Percentiles rank a stretch among this genome's conserved stretches.
Evolutionary conservation across 2,888 invertebrate species (phyloP).

Genomic region (Polydrusus tereticollis): DNA sequence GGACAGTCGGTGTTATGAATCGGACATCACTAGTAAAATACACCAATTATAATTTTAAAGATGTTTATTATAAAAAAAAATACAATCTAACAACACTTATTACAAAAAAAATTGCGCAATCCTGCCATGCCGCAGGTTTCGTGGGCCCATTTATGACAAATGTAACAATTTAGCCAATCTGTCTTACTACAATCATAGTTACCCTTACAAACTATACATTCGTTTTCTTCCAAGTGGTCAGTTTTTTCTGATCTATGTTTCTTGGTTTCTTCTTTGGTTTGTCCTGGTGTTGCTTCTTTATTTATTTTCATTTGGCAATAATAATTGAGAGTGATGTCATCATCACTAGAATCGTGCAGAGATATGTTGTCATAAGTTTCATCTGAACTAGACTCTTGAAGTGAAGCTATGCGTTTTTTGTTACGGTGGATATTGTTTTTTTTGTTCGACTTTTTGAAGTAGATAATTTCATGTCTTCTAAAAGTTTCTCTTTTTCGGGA

Average conservation of each 20-base stretch:
- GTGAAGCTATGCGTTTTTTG: constrained; percentile 6
- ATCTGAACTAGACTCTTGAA: constrained; percentile 19
- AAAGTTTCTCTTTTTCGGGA: constrained; percentile 32
- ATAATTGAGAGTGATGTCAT: neutral
- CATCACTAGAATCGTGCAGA: constrained; percentile 17
- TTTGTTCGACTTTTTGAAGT: neutral
- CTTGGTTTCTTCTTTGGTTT: neutral
- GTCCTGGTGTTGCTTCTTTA: neutral
- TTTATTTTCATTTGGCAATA: neutral
- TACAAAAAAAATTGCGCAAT: neutral
- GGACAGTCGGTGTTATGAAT: neutral
- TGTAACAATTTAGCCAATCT: constrained; percentile 20
- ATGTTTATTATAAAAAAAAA: neutral
- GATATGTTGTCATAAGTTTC: neutral
- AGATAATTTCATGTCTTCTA: constrained; percentile 1
- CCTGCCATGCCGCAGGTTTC: constrained; percentile 3
- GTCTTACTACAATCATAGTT: neutral
- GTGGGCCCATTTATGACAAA: constrained; percentile 4
- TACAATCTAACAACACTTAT: neutral
- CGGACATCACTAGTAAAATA: neutral
- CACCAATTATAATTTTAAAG: neutral
- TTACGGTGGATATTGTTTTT: neutral
- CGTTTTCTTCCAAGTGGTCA: neutral
- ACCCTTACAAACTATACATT: neutral
- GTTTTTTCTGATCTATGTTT: neutral